These are phyloP conservation scores for Pelecanoides urinatrix DNA, from an alignment of 2,113 vertebrate genomes.

Conservation along the genomic window DNA sequence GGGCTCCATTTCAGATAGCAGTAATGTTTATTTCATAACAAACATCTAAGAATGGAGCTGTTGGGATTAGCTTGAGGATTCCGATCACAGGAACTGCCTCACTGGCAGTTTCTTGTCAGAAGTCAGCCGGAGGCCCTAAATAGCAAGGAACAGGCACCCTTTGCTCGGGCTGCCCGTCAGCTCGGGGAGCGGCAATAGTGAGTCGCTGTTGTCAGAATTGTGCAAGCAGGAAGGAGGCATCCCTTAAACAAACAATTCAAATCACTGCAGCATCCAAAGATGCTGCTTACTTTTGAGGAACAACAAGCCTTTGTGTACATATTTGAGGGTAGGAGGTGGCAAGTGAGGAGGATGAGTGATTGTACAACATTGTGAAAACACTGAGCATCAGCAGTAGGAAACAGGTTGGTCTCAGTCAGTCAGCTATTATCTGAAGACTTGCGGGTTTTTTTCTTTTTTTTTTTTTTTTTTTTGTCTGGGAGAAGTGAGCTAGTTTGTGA, in stretches of 20 bases:
- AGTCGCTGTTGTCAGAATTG: fast-evolving
- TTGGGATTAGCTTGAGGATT: neutral
- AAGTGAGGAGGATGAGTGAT: neutral
- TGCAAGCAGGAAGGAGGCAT: neutral
- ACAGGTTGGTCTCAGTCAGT: neutral
- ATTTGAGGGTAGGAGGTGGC: neutral
- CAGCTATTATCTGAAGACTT: neutral
- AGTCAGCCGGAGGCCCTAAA: neutral
- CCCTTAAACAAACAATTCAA: neutral
- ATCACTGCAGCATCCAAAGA: neutral
- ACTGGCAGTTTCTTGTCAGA: neutral
- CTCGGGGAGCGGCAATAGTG: neutral
- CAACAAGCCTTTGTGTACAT: neutral
- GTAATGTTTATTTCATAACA: neutral
- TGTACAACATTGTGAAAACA: neutral
- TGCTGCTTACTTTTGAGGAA: neutral
- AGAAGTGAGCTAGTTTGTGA: neutral
- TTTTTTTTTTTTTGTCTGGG: neutral
- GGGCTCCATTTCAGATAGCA: neutral
- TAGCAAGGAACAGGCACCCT: neutral
- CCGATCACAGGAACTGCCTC: neutral
- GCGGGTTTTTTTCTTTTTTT: fast-evolving
- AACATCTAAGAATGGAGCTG: neutral
- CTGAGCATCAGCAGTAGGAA: neutral
- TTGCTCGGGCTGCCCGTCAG: neutral